phyloP scores from a whole-genome alignment of 2,113 vertebrate genomes.

The Vidua macroura region DNA sequence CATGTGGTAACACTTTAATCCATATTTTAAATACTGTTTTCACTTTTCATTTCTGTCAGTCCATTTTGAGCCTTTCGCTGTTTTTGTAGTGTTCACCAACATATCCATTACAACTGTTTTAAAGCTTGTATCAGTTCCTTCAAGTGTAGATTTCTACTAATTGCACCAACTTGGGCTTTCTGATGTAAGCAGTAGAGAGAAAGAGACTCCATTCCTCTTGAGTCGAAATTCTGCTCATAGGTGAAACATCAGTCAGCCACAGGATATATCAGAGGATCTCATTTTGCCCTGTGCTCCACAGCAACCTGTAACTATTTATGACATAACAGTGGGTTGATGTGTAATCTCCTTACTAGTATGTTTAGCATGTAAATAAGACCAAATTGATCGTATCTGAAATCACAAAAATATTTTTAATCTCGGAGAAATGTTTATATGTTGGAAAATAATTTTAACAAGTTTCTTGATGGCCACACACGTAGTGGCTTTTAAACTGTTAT shows the following conservation, averaged over 20 bases:
- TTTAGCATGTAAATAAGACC: background rate
- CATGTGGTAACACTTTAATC: background rate
- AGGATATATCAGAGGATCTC: background rate
- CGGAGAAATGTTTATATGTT: background rate
- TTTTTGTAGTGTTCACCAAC: background rate
- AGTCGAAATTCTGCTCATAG: background rate
- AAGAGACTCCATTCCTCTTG: accelerated
- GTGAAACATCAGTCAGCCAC: background rate
- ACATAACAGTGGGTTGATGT: background rate
- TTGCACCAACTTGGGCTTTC: background rate
- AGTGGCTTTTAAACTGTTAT: background rate
- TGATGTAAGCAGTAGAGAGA: background rate
- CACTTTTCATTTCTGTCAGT: background rate
- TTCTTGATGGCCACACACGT: background rate
- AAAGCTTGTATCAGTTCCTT: background rate
- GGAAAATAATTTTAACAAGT: background rate
- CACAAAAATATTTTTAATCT: background rate
- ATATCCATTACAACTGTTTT: background rate
- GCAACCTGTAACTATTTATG: background rate
- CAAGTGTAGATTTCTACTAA: background rate
- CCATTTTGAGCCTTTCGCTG: background rate
- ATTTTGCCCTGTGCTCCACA: background rate
- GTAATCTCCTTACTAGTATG: background rate
- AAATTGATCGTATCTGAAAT: background rate
- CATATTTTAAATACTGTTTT: background rate